These are phyloP conservation scores for Pocillopora grandis DNA, from an alignment of 92 coral and sea anemone genomes.

Conservation along the genomic window DNA sequence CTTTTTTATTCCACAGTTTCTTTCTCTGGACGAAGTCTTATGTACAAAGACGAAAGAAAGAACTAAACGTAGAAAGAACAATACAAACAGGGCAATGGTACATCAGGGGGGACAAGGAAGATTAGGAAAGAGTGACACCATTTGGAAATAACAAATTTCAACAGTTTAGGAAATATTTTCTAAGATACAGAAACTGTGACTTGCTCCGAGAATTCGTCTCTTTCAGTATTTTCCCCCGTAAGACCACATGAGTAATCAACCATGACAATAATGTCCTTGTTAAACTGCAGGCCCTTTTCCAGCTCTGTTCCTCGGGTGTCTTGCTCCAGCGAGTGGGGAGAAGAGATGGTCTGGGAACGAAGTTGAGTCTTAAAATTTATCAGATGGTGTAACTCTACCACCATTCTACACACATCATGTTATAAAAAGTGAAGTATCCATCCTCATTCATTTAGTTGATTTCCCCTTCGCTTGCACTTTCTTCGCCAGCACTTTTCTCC, in stretches of 20 bases:
- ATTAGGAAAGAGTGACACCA: no score
- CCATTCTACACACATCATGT: not conserved
- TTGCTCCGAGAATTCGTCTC: no score
- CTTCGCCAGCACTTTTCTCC: slow-evolving; percentile 59
- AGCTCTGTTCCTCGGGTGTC: not conserved
- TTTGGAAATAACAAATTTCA: no score
- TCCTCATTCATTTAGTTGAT: slow-evolving; percentile 42
- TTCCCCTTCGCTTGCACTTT: slow-evolving; percentile 49
- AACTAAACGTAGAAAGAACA: not conserved
- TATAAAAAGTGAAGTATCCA: slow-evolving; percentile 13
- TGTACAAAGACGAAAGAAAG: not conserved
- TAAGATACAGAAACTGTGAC: no score
- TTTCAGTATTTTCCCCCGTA: no score
- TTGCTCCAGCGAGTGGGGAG: not conserved
- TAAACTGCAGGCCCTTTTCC: not conserved
- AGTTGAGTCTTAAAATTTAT: not conserved
- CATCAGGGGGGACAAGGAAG: no score
- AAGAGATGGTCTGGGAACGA: not conserved
- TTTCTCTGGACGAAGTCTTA: no score
- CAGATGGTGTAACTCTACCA: not conserved
- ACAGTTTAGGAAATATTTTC: no score
- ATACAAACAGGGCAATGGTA: not conserved
- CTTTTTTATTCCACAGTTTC: no score
- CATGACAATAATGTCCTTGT: no score
- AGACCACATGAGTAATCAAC: no score